Conservation (phyloP, 2,797 vertebrate genomes). For the Eleutherodactylus coqui region DNA sequence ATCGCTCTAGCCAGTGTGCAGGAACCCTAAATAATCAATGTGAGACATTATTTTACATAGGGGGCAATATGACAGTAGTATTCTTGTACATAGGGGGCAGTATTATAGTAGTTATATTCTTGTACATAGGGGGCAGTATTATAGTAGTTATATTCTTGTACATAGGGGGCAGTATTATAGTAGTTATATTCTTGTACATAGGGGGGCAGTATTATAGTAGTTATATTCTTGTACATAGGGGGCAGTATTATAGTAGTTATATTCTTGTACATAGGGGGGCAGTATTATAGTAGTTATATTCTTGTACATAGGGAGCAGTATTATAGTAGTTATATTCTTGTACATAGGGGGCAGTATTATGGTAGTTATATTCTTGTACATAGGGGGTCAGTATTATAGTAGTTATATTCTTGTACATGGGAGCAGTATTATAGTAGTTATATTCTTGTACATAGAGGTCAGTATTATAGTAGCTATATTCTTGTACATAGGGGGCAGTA, state of each 20-base stretch:
- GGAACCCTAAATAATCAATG: background rate
- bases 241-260: conserved; percentile 9
- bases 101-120: conserved; percentile 14
- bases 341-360: background rate
- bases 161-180: conserved; percentile 10
- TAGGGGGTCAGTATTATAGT: conserved; percentile 8
- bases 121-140: no score
- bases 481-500: conserved; percentile 8
- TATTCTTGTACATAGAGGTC: background rate
- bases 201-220: conserved; percentile 12
- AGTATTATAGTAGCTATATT: conserved; percentile 15
- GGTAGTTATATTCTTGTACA: conserved; percentile 1
- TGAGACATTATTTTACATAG: background rate
- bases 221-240: conserved; percentile 15
- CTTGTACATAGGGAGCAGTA: background rate
- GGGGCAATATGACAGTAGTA: no score
- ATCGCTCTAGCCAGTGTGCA: no score
- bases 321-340: conserved; percentile 6
- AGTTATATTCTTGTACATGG: conserved; percentile 3
- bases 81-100: background rate
- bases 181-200: conserved; percentile 4
- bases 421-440: conserved; percentile 20
- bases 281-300: conserved; percentile 6
- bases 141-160: conserved; percentile 13
- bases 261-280: background rate